These are phyloP conservation scores for Hemicordylus capensis DNA, from an alignment of 2,113 vertebrate genomes.

Conservation along the genomic window DNA sequence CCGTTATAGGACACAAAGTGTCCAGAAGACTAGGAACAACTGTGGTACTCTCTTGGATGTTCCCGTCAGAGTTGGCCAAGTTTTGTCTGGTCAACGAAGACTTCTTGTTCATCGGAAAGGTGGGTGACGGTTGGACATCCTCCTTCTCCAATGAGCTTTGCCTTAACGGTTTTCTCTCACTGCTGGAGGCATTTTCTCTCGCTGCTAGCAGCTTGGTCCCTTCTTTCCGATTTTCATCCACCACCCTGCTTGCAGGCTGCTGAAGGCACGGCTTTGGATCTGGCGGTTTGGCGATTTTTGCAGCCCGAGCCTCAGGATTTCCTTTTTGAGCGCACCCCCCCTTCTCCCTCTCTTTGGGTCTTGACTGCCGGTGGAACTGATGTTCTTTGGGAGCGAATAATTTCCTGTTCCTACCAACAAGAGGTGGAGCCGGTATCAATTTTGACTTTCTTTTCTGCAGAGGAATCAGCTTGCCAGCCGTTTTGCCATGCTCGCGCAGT, in stretches of 20 bases:
- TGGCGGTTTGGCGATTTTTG: not conserved
- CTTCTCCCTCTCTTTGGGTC: not conserved
- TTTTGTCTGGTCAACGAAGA: not conserved
- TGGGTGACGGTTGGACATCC: accelerated
- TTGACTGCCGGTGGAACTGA: constrained; percentile 69
- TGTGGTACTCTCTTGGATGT: not conserved
- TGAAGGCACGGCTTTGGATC: accelerated
- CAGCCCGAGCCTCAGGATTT: not conserved
- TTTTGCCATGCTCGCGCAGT: constrained; percentile 79
- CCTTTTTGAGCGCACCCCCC: not conserved
- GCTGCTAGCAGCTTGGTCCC: accelerated
- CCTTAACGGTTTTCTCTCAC: not conserved
- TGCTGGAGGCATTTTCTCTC: accelerated
- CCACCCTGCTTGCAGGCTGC: accelerated
- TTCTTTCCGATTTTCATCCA: not conserved
- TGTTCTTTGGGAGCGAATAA: constrained; percentile 76
- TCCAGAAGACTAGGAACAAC: not conserved
- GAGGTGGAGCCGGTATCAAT: constrained; percentile 63
- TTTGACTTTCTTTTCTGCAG: constrained; percentile 53
- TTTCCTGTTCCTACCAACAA: constrained; percentile 65
- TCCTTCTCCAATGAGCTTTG: not conserved
- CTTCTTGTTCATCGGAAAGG: not conserved
- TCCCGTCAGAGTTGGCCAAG: not conserved
- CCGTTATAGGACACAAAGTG: not conserved
- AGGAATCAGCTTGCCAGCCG: constrained; percentile 60